A percentile compares a stretch with the other conserved stretches of the same genome.
phyloP scores from a whole-genome alignment of 2,113 vertebrate species.

The Acinonyx jubatus region DNA sequence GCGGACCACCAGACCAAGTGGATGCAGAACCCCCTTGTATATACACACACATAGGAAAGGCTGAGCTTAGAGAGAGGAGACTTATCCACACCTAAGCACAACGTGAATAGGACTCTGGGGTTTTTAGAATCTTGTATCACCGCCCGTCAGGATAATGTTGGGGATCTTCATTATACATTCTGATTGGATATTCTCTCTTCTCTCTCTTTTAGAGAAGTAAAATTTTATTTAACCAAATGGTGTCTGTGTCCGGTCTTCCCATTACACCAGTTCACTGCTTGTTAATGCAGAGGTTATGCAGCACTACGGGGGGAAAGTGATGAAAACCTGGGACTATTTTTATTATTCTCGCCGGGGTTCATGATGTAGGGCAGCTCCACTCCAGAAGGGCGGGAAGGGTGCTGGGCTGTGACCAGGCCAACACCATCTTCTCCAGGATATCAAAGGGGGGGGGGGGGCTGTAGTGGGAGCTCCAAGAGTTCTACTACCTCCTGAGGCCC shows the following conservation, averaged over 20 bases:
- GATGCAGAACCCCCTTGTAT: background rate
- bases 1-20: background rate
- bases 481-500: background rate
- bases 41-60: background rate
- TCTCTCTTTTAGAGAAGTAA: slow-evolving; percentile 32
- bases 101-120: background rate
- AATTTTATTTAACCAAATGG: background rate
- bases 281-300: background rate
- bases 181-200: background rate
- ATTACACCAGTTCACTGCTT: background rate
- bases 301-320: background rate
- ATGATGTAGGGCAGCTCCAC: background rate
- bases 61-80: background rate
- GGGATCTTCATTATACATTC: background rate
- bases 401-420: background rate
- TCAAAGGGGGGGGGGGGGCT: accelerated
- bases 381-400: background rate
- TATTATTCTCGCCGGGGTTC: background rate
- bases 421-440: background rate
- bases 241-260: background rate
- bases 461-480: background rate
- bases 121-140: background rate
- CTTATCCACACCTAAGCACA: background rate
- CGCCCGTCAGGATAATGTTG: background rate
- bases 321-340: background rate